Evolutionary conservation across 1,140 invertebrate genomes (phyloP).

Genomic region (Lethocerus indicus): DNA sequence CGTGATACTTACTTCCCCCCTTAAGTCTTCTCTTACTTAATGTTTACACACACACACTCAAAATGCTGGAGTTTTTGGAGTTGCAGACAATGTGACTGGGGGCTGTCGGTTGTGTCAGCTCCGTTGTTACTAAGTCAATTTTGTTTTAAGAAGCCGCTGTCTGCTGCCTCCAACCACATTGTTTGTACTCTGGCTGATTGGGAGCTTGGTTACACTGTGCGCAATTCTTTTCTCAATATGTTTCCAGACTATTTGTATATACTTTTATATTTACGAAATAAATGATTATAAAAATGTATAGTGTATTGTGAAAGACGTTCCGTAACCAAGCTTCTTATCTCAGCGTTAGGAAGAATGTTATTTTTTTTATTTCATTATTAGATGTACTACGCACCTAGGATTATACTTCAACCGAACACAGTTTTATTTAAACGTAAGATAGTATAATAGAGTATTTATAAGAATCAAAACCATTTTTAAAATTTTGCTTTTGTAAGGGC

Average conservation of each 20-base stretch:
- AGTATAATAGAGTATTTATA: not conserved
- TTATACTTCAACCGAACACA: not conserved
- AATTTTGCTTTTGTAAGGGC: too few relatives aligned
- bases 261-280: too few relatives aligned
- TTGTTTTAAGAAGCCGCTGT: not conserved
- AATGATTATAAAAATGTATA: too few relatives aligned
- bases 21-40: not conserved
- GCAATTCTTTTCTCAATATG: slow-evolving; percentile 10
- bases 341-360: slow-evolving; percentile 8
- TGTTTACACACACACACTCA: not conserved
- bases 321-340: slow-evolving; percentile 10
- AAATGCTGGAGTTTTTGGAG: not conserved
- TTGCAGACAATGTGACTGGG: slow-evolving; percentile 21
- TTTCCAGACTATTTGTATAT: slow-evolving; percentile 7
- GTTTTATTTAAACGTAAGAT: not conserved
- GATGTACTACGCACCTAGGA: not conserved
- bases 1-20: too few relatives aligned
- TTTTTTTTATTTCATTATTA: slow-evolving; percentile 4
- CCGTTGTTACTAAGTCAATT: slow-evolving; percentile 5
- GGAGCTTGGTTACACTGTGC: slow-evolving; percentile 7
- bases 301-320: too few relatives aligned
- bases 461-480: not conserved
- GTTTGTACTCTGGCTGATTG: slow-evolving; percentile 21
- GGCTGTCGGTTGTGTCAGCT: slow-evolving; percentile 3
- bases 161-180: slow-evolving; percentile 22